phyloP scores from a whole-genome alignment of 2,797 vertebrate genomes.

The Eremophila alpestris region DNA sequence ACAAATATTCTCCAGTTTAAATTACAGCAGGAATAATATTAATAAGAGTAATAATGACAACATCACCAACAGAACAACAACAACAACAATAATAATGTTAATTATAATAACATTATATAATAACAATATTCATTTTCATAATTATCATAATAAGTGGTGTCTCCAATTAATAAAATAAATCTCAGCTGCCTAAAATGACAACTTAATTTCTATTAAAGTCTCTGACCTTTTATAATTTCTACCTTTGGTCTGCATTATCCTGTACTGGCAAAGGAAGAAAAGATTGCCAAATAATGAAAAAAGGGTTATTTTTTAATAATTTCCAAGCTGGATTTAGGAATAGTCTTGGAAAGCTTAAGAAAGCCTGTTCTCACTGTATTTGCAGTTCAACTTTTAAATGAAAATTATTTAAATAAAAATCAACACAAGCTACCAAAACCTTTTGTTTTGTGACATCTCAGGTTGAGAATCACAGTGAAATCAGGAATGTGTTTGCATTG shows the following conservation, averaged over 20 bases:
- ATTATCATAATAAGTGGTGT: background rate
- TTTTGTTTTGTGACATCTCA: background rate
- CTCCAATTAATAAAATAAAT: background rate
- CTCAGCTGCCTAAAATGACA: background rate
- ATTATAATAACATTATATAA: background rate
- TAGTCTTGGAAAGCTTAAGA: background rate
- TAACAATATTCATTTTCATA: background rate
- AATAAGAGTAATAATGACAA: background rate
- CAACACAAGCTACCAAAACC: background rate
- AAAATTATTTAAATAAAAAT: background rate
- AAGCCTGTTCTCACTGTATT: background rate
- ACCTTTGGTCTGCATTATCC: background rate
- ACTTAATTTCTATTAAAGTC: background rate
- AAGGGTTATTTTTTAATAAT: background rate
- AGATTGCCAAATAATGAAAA: background rate
- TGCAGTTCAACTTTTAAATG: background rate
- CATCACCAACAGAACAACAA: background rate
- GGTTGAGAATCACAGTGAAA: background rate
- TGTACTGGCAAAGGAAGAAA: background rate
- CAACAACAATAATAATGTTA: background rate
- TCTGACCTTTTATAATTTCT: background rate
- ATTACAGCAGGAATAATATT: background rate
- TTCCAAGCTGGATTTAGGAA: background rate
- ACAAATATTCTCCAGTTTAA: constrained; percentile 48
- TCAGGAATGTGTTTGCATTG: background rate